phyloP scores from a whole-genome alignment of 2,113 vertebrate genomes.

The Hystrix brachyura region DNA sequence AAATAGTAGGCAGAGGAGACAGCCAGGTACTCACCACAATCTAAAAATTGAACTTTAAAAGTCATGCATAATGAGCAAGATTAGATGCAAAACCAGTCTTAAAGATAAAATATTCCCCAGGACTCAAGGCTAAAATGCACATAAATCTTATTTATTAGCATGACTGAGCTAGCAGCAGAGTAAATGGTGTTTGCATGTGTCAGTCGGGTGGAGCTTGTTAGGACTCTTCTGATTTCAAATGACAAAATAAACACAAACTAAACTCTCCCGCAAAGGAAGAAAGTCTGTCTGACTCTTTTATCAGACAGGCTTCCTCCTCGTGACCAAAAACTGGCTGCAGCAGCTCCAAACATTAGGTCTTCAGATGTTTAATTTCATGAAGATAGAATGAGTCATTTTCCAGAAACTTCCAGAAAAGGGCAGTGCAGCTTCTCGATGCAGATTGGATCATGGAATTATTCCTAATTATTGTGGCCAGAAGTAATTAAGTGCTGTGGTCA shows the following conservation, averaged over 20 bases:
- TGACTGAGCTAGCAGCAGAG: background rate
- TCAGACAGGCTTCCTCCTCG: background rate
- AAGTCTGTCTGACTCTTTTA: background rate
- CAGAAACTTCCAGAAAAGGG: background rate
- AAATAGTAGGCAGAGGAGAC: background rate
- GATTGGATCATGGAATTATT: background rate
- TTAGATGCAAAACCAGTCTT: slow-evolving; percentile 62
- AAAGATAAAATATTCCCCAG: slow-evolving; percentile 58
- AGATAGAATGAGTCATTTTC: background rate
- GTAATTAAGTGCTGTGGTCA: background rate
- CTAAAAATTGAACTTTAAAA: slow-evolving; percentile 64
- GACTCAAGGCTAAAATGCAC: background rate
- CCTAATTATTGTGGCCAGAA: background rate
- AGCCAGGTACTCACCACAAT: slow-evolving; percentile 57
- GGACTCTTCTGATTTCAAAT: background rate
- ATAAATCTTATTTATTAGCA: slow-evolving; percentile 48
- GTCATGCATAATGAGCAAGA: slow-evolving; percentile 61
- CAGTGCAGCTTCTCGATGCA: background rate
- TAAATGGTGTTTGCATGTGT: background rate
- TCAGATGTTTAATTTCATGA: background rate
- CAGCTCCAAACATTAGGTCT: background rate
- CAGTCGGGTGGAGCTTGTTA: background rate
- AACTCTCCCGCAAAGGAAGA: background rate
- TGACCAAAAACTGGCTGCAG: background rate
- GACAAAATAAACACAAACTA: background rate